Percentiles rank a stretch among this genome's conserved stretches.
phyloP scores from a whole-genome alignment of 2,797 vertebrate genomes.

The Phrynocephalus forsythii region DNA sequence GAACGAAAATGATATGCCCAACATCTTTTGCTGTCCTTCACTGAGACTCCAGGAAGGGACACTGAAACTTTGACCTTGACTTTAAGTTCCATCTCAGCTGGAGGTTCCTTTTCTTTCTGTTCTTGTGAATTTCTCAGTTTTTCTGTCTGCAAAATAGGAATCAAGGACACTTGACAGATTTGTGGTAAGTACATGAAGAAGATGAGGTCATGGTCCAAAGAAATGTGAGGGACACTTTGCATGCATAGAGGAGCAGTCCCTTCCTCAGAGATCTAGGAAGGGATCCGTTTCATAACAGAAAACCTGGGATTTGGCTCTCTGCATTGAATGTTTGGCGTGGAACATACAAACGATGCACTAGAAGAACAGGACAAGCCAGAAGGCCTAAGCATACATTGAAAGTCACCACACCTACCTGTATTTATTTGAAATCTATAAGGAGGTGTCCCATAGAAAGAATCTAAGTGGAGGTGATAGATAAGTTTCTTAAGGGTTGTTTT shows the following conservation, averaged over 20 bases:
- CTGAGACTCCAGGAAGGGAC: not conserved
- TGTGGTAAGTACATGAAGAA: not conserved
- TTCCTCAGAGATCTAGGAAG: not conserved
- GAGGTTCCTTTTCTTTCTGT: not conserved
- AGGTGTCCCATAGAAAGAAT: constrained; percentile 35
- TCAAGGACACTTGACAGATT: not conserved
- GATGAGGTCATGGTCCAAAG: not conserved
- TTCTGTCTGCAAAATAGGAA: not conserved
- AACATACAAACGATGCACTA: not conserved
- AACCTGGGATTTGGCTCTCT: not conserved
- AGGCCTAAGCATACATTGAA: constrained; percentile 36
- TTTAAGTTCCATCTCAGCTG: not conserved
- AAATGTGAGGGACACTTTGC: not conserved
- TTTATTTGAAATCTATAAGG: constrained; percentile 51
- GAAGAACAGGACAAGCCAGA: constrained; percentile 16
- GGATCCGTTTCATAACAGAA: not conserved
- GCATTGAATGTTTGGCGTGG: not conserved
- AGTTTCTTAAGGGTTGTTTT: constrained; percentile 42
- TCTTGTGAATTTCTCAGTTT: not conserved
- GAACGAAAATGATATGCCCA: no score
- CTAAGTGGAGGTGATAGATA: constrained; percentile 11
- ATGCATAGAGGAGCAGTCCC: not conserved
- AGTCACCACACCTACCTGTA: not conserved
- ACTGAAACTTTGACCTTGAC: not conserved
- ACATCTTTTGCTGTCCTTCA: no score